Evolutionary conservation across 2,797 vertebrate species (phyloP).

Genomic region (Sebastes diploproa): DNA sequence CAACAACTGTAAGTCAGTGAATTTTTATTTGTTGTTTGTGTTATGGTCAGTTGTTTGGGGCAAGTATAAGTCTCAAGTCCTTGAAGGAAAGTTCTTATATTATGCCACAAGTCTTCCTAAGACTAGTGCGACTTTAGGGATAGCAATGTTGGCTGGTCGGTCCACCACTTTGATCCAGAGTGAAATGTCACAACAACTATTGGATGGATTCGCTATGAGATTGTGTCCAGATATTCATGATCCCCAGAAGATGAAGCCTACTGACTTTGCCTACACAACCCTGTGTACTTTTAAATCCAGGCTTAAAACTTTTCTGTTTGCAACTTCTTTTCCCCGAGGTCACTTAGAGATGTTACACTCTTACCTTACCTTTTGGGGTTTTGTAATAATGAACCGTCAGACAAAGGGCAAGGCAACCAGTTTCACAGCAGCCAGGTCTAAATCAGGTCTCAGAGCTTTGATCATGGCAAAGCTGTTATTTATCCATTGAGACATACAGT

Average conservation of each 20-base stretch:
- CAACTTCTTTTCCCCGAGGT: too few relatives aligned
- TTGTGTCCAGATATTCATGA: not conserved
- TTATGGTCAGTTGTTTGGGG: not conserved
- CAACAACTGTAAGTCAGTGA: not conserved
- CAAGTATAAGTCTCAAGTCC: not conserved
- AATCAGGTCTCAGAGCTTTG: too few relatives aligned
- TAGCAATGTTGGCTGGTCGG: not conserved
- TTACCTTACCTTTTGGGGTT: too few relatives aligned
- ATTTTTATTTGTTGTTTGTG: not conserved
- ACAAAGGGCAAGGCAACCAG: not conserved
- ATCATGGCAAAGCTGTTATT: not conserved
- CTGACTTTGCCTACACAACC: too few relatives aligned
- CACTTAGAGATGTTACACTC: too few relatives aligned
- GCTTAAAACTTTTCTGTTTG: too few relatives aligned
- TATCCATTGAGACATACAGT: not conserved
- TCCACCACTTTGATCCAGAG: too few relatives aligned
- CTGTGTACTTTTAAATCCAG: too few relatives aligned
- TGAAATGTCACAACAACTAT: too few relatives aligned
- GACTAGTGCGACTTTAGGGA: too few relatives aligned
- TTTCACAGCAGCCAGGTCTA: not conserved
- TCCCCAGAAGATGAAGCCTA: not conserved
- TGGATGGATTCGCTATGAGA: not conserved
- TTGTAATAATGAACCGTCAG: too few relatives aligned
- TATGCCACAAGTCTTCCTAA: not conserved
- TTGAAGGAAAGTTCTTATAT: not conserved